phyloP scores from a whole-genome alignment of 37 sponge, comb jelly and placozoan genomes.

The Chondrosia reniformis region DNA sequence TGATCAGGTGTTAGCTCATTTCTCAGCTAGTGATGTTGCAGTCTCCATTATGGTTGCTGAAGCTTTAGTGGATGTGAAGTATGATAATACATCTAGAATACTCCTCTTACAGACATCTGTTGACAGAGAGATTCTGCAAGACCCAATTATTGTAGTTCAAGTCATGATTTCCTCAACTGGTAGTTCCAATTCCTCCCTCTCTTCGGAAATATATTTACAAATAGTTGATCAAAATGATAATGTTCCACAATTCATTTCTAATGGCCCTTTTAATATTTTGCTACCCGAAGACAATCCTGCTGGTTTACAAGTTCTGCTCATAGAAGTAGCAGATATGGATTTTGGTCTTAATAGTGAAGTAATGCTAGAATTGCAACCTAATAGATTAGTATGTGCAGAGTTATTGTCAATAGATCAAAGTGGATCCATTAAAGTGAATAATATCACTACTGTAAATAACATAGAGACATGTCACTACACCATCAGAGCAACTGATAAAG shows the following conservation, averaged over 20 bases:
- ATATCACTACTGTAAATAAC: not conserved
- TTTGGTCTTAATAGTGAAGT: not conserved
- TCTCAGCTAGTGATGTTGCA: not conserved
- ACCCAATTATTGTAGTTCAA: not conserved
- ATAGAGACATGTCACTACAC: not conserved
- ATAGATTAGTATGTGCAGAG: not conserved
- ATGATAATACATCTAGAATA: not conserved
- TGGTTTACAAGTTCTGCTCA: not conserved
- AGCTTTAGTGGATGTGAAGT: not conserved
- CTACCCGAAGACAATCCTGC: constrained; percentile 5
- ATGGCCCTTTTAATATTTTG: not conserved
- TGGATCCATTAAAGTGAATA: not conserved
- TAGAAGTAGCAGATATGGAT: constrained; percentile 13
- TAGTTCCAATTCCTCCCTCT: not conserved
- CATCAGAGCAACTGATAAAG: not conserved
- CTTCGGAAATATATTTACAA: not conserved
- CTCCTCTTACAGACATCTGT: not conserved
- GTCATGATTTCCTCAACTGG: not conserved
- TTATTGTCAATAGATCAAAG: not conserved
- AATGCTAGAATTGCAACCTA: not conserved
- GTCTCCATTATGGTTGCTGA: not conserved
- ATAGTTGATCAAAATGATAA: constrained; percentile 5
- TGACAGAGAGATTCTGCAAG: not conserved
- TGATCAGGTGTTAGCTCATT: not conserved
- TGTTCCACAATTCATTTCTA: not conserved